Percentiles rank a stretch among this genome's conserved stretches.
Evolutionary conservation across 1,140 invertebrate species (phyloP).

Genomic region (Holcopasites calliopsidis): DNA sequence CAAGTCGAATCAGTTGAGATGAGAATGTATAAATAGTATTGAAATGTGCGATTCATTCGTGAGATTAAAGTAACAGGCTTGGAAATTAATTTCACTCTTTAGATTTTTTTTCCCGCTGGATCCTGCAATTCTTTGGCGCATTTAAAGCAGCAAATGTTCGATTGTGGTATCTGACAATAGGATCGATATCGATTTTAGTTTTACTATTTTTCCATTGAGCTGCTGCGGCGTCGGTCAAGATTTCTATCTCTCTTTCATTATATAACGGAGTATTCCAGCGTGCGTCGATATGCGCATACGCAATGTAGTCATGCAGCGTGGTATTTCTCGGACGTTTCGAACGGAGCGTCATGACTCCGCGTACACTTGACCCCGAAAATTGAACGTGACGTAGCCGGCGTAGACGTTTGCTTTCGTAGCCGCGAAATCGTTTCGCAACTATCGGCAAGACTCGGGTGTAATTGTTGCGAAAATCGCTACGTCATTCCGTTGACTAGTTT

Average conservation of each 20-base stretch:
- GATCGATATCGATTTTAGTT: too few relatives aligned
- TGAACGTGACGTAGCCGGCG: slow-evolving; percentile 33
- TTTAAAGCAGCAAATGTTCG: too few relatives aligned
- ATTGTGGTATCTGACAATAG: too few relatives aligned
- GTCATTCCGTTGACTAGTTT: slow-evolving; percentile 29
- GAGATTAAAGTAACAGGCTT: too few relatives aligned
- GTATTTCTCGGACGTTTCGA: slow-evolving; percentile 17
- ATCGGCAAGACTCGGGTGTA: neutral
- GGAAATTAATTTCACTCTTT: too few relatives aligned
- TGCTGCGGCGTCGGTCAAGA: neutral
- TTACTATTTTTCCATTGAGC: too few relatives aligned
- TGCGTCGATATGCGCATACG: neutral
- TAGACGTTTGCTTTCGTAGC: neutral
- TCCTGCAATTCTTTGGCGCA: too few relatives aligned
- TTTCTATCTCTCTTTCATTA: neutral
- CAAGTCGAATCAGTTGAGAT: too few relatives aligned
- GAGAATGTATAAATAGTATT: too few relatives aligned
- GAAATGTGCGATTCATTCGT: too few relatives aligned
- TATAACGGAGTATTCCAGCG: neutral
- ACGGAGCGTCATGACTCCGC: neutral
- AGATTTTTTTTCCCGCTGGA: too few relatives aligned
- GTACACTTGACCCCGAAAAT: slow-evolving; percentile 48
- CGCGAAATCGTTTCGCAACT: slow-evolving; percentile 36
- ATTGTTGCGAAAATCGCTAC: slow-evolving; percentile 19
- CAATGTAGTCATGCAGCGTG: neutral